phyloP scores from a whole-genome alignment of 2,113 vertebrate species.

The Aphyosemion australe region DNA sequence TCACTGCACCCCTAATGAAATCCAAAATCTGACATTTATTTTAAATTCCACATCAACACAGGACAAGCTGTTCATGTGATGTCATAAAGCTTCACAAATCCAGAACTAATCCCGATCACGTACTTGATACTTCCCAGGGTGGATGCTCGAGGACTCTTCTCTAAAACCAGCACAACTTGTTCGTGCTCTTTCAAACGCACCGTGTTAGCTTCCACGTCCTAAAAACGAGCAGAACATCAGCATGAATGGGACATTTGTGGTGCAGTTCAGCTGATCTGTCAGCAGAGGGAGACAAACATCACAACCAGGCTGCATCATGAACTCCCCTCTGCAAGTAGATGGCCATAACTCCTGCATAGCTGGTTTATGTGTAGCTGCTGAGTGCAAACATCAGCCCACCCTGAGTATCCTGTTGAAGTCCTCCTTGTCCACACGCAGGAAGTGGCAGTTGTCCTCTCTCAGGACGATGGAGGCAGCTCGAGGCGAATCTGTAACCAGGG shows the following conservation, averaged over 20 bases:
- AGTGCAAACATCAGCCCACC: conserved; percentile 74
- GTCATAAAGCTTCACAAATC: no score
- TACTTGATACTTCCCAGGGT: conserved; percentile 87
- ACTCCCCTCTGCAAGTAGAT: no score
- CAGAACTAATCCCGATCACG: conserved; percentile 1
- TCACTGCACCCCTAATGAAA: no score
- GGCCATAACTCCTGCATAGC: no score
- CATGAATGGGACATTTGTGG: not conserved
- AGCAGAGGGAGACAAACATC: conserved; percentile 57
- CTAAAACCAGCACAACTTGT: conserved; percentile 94
- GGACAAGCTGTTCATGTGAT: no score
- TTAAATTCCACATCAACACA: no score
- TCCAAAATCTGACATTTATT: no score
- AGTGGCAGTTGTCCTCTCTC: conserved; percentile 97
- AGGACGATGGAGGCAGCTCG: conserved; percentile 96
- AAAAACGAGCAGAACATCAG: conserved; percentile 41
- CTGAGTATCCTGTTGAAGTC: conserved; percentile 98
- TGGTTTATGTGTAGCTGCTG: no score
- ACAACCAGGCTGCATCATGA: not conserved
- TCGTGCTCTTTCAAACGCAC: conserved; percentile 98
- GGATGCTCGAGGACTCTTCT: conserved; percentile 92
- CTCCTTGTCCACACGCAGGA: conserved; percentile 96
- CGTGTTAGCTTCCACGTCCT: conserved; percentile 98
- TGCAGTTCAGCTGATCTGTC: conserved; percentile 20
- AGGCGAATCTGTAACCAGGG: conserved; percentile 94